Conservation (phyloP, 2,797 vertebrate species). For the Tapirus indicus region DNA sequence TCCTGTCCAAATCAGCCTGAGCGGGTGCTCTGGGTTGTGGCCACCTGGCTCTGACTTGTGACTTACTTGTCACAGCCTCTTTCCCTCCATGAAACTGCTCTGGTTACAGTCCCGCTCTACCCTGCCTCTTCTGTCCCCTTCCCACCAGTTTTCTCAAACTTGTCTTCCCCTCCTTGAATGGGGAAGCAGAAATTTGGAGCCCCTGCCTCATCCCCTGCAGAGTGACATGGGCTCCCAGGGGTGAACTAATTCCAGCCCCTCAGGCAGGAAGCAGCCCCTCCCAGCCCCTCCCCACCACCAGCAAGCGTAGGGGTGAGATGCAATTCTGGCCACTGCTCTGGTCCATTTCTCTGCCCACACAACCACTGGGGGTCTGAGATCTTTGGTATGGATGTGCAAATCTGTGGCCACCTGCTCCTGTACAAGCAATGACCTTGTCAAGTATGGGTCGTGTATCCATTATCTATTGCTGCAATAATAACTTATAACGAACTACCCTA, state of each 20-base stretch:
- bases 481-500: background rate
- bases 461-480: background rate
- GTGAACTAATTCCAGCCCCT: background rate
- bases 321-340: accelerated
- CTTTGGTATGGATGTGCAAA: background rate
- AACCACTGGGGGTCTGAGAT: accelerated
- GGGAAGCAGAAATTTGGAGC: background rate
- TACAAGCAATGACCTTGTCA: background rate
- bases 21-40: background rate
- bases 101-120: accelerated
- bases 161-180: background rate
- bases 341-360: background rate
- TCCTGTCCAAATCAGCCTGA: background rate
- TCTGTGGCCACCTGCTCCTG: too few relatives aligned
- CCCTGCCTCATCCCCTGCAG: background rate
- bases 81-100: background rate
- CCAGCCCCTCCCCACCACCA: background rate
- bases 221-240: background rate
- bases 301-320: too few relatives aligned
- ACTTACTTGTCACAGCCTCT: background rate
- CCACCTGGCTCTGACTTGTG: background rate
- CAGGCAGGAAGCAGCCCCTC: background rate
- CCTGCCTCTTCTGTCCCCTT: background rate
- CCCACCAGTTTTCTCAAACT: background rate
- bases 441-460: accelerated